phyloP scores from a whole-genome alignment of 2,888 invertebrate species.

The Melipona bicolor region DNA sequence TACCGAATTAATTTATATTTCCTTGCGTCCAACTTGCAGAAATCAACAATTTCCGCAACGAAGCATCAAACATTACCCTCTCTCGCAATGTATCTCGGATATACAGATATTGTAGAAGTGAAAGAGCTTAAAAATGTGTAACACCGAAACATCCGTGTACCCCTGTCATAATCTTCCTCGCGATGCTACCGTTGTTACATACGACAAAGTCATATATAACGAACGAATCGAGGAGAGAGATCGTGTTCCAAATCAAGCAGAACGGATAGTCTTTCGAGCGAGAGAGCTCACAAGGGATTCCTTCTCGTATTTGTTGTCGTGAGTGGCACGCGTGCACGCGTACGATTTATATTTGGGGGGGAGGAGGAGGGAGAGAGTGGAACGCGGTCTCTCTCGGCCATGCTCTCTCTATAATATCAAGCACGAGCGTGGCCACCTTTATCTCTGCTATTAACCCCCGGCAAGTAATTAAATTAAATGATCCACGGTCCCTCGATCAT shows the following conservation, averaged over 20 bases:
- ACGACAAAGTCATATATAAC: too few relatives aligned
- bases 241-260: slow-evolving; percentile 36
- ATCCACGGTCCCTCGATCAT: slow-evolving; percentile 82
- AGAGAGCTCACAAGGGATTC: not conserved
- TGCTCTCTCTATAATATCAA: slow-evolving; percentile 74
- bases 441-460: slow-evolving; percentile 82
- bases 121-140: too few relatives aligned
- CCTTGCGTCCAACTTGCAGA: too few relatives aligned
- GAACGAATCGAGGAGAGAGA: not conserved
- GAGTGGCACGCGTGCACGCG: slow-evolving; percentile 18
- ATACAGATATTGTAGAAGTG: too few relatives aligned
- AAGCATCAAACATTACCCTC: too few relatives aligned
- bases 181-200: too few relatives aligned
- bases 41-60: too few relatives aligned
- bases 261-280: slow-evolving; percentile 45
- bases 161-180: too few relatives aligned
- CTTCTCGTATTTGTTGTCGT: slow-evolving; percentile 33
- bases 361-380: not conserved
- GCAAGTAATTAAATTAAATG: slow-evolving; percentile 83
- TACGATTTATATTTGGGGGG: slow-evolving; percentile 65
- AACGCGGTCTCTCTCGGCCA: slow-evolving; percentile 50
- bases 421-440: slow-evolving; percentile 76
- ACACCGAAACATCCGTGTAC: too few relatives aligned
- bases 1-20: too few relatives aligned
- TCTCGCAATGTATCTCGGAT: too few relatives aligned